These are phyloP conservation scores for Coptodon rendalli DNA, from an alignment of 2,113 vertebrate genomes.

Conservation along the genomic window DNA sequence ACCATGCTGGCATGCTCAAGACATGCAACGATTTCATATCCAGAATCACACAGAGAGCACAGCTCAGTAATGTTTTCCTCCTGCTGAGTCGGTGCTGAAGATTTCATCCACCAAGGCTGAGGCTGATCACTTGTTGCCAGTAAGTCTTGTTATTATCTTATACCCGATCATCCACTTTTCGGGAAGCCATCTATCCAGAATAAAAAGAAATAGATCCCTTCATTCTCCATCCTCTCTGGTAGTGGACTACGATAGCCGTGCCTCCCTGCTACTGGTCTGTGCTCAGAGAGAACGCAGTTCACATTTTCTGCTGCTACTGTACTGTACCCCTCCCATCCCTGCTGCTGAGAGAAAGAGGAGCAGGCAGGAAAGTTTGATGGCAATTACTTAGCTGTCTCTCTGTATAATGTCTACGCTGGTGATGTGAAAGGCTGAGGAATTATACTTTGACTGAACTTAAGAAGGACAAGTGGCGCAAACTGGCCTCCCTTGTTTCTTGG, in stretches of 20 bases:
- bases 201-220: not conserved
- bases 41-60: not conserved
- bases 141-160: not conserved
- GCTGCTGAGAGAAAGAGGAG: constrained; percentile 32
- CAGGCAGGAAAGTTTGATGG: constrained; percentile 57
- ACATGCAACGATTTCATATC: not conserved
- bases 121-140: not conserved
- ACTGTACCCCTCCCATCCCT: constrained; percentile 45
- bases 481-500: not conserved
- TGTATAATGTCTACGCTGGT: constrained; percentile 31
- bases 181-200: constrained; percentile 8
- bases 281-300: constrained; percentile 51
- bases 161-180: not conserved
- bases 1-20: not conserved
- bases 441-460: constrained; percentile 25
- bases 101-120: constrained; percentile 3
- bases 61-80: constrained; percentile 13
- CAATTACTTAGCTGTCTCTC: constrained; percentile 67
- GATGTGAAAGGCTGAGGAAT: constrained; percentile 48
- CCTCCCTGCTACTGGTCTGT: constrained; percentile 44
- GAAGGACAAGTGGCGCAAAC: constrained; percentile 35
- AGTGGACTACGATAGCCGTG: constrained; percentile 9
- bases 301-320: constrained; percentile 54
- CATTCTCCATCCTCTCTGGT: constrained; percentile 2
- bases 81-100: constrained; percentile 8